A percentile compares a stretch with the other conserved stretches of the same genome.
These are phyloP conservation scores for Xerus rutilus DNA, from an alignment of 2,797 vertebrate genomes.

Conservation along the genomic window DNA sequence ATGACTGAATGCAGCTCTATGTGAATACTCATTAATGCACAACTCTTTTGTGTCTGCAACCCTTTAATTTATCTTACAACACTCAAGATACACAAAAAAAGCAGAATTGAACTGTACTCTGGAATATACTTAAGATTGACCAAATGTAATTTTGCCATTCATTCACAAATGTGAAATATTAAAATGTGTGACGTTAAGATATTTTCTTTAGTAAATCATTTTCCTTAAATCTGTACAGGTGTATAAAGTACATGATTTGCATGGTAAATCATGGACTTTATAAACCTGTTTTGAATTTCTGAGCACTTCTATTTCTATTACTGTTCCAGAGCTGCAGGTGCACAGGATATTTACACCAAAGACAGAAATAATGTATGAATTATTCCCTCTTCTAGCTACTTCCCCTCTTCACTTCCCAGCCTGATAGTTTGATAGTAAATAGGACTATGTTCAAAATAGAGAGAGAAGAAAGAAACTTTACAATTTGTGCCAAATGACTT, in stretches of 20 bases:
- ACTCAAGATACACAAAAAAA: neutral
- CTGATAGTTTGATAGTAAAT: slow-evolving; percentile 74
- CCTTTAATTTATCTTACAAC: neutral
- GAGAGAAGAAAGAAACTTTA: slow-evolving; percentile 81
- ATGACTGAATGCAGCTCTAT: slow-evolving; percentile 53
- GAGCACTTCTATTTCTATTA: slow-evolving; percentile 77
- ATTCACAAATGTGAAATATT: slow-evolving; percentile 60
- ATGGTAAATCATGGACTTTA: slow-evolving; percentile 77
- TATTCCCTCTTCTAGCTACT: slow-evolving; percentile 74
- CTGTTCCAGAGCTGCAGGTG: slow-evolving; percentile 79
- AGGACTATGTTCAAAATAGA: slow-evolving; percentile 66
- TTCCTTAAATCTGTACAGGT: slow-evolving; percentile 73
- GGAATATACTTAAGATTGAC: slow-evolving; percentile 11
- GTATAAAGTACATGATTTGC: slow-evolving; percentile 67
- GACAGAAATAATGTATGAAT: slow-evolving; percentile 78
- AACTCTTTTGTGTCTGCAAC: slow-evolving; percentile 17
- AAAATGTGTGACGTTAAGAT: slow-evolving; percentile 71
- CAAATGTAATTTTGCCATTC: slow-evolving; percentile 54
- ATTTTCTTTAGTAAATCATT: slow-evolving; percentile 78
- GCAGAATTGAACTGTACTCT: neutral
- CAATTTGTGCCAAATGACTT: slow-evolving; percentile 84
- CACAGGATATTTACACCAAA: slow-evolving; percentile 80
- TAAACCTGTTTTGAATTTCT: slow-evolving; percentile 66
- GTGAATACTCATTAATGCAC: slow-evolving; percentile 44
- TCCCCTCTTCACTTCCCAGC: slow-evolving; percentile 79